Evolutionary conservation across 2,797 vertebrate species (phyloP).

Genomic region (Pipistrellus nathusii): DNA sequence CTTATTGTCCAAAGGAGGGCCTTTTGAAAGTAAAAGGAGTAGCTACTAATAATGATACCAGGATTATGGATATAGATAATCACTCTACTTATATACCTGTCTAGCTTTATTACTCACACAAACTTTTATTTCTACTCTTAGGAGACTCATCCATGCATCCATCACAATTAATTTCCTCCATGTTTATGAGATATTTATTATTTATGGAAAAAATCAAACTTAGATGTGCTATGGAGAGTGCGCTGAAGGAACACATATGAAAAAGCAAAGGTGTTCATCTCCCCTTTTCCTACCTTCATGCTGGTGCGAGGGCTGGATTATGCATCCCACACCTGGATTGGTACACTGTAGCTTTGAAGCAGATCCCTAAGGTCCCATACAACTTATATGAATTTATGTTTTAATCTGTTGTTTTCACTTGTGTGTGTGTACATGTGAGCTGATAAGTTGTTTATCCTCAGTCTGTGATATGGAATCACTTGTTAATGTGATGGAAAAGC

Average conservation of each 20-base stretch:
- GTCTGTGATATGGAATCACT: neutral
- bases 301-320: fast-evolving
- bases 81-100: neutral
- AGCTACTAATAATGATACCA: neutral
- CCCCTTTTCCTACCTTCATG: fast-evolving
- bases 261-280: neutral
- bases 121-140: neutral
- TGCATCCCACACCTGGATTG: neutral
- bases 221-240: neutral
- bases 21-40: neutral
- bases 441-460: neutral
- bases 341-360: neutral
- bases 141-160: neutral
- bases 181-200: neutral
- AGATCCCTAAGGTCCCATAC: neutral
- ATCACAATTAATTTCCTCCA: neutral
- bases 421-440: too few relatives aligned
- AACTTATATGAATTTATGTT: neutral
- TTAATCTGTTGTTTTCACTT: neutral
- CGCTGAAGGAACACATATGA: neutral
- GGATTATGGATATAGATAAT: neutral
- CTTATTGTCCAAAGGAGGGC: neutral
- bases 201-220: neutral
- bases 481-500: neutral
- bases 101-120: neutral